These are phyloP conservation scores for Brachionus paranguensis DNA, from an alignment of 1,140 invertebrate species.

Conservation along the genomic window DNA sequence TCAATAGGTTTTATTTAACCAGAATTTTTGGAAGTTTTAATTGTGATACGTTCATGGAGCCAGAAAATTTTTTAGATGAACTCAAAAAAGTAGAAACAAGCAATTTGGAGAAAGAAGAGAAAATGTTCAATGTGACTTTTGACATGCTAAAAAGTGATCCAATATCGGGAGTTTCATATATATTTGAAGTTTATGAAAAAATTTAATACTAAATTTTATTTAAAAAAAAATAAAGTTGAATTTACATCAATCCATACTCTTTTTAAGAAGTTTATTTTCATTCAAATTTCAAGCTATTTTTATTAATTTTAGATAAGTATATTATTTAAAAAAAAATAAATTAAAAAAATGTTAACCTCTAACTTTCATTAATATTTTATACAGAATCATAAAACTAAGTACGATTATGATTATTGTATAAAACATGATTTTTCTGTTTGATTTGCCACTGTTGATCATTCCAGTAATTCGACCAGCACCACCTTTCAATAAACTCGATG, in stretches of 20 bases:
- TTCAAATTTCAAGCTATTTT: background rate
- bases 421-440: conserved; percentile 55
- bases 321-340: background rate
- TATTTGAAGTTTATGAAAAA: conserved; percentile 39
- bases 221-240: background rate
- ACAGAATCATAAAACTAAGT: conserved; percentile 52
- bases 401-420: conserved; percentile 53
- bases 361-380: conserved; percentile 48
- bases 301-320: background rate
- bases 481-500: conserved; percentile 51
- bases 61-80: background rate
- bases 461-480: conserved; percentile 52
- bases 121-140: background rate
- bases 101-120: background rate
- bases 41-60: conserved; percentile 15
- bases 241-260: background rate
- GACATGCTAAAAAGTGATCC: background rate
- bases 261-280: background rate
- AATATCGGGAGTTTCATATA: background rate
- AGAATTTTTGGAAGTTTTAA: conserved; percentile 35
- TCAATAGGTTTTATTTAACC: conserved; percentile 30
- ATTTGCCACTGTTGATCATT: conserved; percentile 52
- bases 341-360: conserved; percentile 5
- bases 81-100: background rate
- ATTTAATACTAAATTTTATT: background rate